Evolutionary conservation across 2,888 invertebrate species (phyloP).

Genomic region (Protonemura montana): DNA sequence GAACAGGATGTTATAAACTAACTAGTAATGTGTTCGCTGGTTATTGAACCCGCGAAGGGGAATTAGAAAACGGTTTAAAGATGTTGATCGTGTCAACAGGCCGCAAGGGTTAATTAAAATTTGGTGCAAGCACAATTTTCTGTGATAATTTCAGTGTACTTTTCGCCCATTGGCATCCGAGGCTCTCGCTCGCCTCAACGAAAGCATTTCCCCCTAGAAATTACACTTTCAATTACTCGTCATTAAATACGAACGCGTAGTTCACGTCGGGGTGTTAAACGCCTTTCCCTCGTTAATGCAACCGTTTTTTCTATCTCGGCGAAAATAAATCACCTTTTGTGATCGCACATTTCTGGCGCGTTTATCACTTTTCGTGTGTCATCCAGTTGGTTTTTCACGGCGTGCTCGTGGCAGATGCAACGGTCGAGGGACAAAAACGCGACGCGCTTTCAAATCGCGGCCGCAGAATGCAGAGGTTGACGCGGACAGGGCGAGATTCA

Average conservation of each 20-base stretch:
- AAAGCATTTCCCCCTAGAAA: background rate
- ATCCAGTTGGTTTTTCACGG: background rate
- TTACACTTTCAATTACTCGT: background rate
- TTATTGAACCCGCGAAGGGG: background rate
- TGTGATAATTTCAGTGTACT: background rate
- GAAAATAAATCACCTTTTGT: background rate
- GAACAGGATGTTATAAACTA: background rate
- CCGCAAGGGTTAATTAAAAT: background rate
- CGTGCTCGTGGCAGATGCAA: background rate
- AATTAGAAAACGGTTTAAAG: background rate
- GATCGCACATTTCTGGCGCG: background rate
- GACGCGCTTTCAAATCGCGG: background rate
- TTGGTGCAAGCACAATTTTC: background rate
- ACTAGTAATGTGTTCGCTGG: background rate
- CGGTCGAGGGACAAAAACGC: background rate
- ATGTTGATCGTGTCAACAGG: background rate
- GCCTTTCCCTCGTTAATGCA: background rate
- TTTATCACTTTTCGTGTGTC: background rate
- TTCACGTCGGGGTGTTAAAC: background rate
- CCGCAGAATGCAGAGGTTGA: background rate
- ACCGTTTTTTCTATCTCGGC: background rate
- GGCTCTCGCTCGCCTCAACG: background rate
- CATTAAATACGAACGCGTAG: background rate
- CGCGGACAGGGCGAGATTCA: slow-evolving; percentile 21
- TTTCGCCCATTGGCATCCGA: background rate